Evolutionary conservation across 2,797 vertebrate genomes (phyloP).

Genomic region (Centropyge bicolor): DNA sequence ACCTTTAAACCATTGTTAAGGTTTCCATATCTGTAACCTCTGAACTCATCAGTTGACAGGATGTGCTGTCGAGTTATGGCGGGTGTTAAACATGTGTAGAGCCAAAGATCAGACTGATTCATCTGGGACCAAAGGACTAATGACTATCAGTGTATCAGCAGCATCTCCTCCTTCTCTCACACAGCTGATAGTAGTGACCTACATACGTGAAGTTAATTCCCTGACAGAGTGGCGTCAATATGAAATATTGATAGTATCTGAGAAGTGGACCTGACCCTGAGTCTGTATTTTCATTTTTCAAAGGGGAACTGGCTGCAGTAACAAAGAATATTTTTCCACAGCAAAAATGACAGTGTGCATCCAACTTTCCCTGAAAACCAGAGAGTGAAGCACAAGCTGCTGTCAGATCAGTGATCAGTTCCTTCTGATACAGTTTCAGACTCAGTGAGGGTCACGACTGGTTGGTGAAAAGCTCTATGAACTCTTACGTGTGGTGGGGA

Average conservation of each 20-base stretch:
- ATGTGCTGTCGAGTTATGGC: conserved; percentile 6
- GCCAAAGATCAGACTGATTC: neutral
- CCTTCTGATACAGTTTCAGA: neutral
- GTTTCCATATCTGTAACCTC: conserved; percentile 29
- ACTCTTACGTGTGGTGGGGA: neutral
- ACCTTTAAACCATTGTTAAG: conserved; percentile 50
- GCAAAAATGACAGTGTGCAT: neutral
- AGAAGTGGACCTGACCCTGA: neutral
- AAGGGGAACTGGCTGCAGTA: neutral
- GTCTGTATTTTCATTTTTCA: neutral
- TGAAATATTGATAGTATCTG: neutral
- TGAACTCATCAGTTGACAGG: conserved; percentile 15
- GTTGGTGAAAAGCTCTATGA: neutral
- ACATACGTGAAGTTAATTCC: neutral
- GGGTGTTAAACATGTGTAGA: neutral
- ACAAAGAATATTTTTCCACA: too few species aligned
- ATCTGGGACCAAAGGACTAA: neutral
- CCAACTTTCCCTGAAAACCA: neutral
- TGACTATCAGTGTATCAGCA: neutral
- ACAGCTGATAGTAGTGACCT: neutral
- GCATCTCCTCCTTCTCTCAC: neutral
- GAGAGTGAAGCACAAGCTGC: neutral
- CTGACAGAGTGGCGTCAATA: neutral
- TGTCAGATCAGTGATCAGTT: neutral
- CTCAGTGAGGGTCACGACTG: neutral